Evolutionary conservation across 2,888 invertebrate genomes (phyloP).

Genomic region (Pachliopta kotzebuea): DNA sequence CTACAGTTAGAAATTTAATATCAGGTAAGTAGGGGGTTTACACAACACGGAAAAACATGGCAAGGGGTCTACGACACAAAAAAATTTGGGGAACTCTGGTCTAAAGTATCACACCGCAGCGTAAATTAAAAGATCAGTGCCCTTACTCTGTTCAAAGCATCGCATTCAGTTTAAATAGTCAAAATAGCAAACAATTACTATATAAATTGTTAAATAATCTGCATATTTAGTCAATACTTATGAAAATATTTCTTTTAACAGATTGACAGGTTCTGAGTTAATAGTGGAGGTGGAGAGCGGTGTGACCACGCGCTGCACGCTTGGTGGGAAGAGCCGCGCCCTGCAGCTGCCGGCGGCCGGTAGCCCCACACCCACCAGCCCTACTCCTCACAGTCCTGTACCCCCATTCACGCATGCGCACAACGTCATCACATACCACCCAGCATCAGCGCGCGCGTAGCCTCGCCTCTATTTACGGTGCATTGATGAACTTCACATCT

Average conservation of each 20-base stretch:
- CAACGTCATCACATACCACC: conserved; percentile 77
- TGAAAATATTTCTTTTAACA: conserved; percentile 45
- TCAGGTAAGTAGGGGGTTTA: no score
- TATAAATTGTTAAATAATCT: no score
- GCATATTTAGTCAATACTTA: no score
- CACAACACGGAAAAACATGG: no score
- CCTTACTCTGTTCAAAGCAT: no score
- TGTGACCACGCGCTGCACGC: conserved; percentile 88
- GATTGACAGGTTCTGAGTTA: conserved; percentile 85
- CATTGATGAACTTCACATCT: conserved; percentile 1
- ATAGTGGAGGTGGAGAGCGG: conserved; percentile 87
- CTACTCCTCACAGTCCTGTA: conserved; percentile 32
- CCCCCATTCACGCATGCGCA: conserved; percentile 74
- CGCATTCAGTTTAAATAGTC: no score
- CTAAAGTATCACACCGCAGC: no score
- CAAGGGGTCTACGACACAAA: no score
- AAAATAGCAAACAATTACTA: no score
- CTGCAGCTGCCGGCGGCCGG: conserved; percentile 58
- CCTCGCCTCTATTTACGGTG: background rate
- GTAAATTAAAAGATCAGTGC: no score
- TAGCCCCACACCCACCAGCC: conserved; percentile 30
- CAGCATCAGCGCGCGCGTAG: conserved; percentile 64
- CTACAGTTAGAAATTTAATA: no score
- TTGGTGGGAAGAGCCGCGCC: conserved; percentile 88
- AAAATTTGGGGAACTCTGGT: no score